Base-by-base conservation (phyloP, 2,888 invertebrate genomes). In the Leptothorax acervorum region DNA sequence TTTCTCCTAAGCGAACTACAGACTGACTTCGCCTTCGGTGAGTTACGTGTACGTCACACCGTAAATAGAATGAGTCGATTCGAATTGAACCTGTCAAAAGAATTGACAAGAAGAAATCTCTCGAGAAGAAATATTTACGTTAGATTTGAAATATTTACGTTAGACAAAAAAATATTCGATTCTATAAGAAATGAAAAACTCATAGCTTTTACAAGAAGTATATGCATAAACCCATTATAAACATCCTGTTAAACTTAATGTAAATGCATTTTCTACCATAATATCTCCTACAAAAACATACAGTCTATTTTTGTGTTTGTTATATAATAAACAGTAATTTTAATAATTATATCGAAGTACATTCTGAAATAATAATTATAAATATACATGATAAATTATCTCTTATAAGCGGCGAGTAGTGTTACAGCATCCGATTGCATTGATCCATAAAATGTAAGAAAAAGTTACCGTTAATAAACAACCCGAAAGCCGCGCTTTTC, bases 61-160 rank as follows among this genome's bases (percentile, higher is more conserved):
- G 39, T 12, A 18, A 65, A 65, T 53, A 76, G 8, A 76, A 53
- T 4, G 8, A 51, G 23, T 63, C 23, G 8, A 51, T 15, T 63
- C 23, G 0, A 35, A 76, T 51, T 39, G 39, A 76, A 65, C 11
- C 23, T 76, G 51, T 65, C 57, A 42, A 57, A 73, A 57, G 53
- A n/a, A n/a, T 53, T 53, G 68, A 51, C 48, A 68, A 23, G 23
- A 23, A 23, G 23, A 23, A 23, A 18, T 1, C 12, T 23, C 42
- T 65, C 42, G 42, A 65, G 39, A 65, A 65, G 42, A 42, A 65
- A 39, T 23, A 65, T 42, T 65, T 23, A 65, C 6, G 6, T 42
- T 42, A 65, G 12, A 42, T 65, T 65, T 42, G 12, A 63, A 65
- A 39, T 23, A 65, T 42, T 65, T 23, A 65, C 6, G 6, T 42